phyloP scores from a whole-genome alignment of 2,797 vertebrate species.

The Arrhamphus sclerolepis region DNA sequence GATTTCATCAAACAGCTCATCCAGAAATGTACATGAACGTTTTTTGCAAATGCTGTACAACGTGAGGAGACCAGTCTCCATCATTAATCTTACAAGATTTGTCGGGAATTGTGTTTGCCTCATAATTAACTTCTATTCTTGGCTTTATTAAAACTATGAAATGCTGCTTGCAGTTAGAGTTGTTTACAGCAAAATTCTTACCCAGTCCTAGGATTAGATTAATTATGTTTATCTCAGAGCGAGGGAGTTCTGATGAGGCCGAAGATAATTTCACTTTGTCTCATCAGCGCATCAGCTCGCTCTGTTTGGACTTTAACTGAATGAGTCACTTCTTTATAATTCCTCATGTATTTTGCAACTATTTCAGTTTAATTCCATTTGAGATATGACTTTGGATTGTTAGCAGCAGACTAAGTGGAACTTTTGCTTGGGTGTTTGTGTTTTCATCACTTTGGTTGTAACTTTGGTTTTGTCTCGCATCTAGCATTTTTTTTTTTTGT shows the following conservation, averaged over 20 bases:
- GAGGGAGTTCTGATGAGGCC: not conserved
- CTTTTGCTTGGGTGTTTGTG: not conserved
- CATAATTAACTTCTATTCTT: slow-evolving; percentile 34
- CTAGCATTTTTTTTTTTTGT: too few species aligned
- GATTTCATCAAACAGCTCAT: too few species aligned
- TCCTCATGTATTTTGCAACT: not conserved
- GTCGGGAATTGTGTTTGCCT: slow-evolving; percentile 5
- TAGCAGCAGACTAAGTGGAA: too few species aligned
- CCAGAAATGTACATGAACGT: not conserved
- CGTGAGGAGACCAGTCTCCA: not conserved
- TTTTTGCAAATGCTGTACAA: slow-evolving; percentile 6
- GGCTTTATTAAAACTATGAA: slow-evolving; percentile 8
- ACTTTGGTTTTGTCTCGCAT: too few species aligned
- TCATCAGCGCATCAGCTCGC: not conserved
- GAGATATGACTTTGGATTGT: too few species aligned
- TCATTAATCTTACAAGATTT: slow-evolving; percentile 20
- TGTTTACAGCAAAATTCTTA: not conserved
- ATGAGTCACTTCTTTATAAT: not conserved
- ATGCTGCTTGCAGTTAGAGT: slow-evolving; percentile 7
- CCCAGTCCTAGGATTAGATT: not conserved
- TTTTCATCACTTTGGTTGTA: too few species aligned
- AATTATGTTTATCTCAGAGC: slow-evolving; percentile 15
- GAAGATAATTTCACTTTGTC: slow-evolving; percentile 4
- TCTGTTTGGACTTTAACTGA: slow-evolving; percentile 4
- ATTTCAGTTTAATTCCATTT: not conserved